Base-by-base conservation (phyloP, 2,888 invertebrate species). In the Drosophila quinaria region DNA sequence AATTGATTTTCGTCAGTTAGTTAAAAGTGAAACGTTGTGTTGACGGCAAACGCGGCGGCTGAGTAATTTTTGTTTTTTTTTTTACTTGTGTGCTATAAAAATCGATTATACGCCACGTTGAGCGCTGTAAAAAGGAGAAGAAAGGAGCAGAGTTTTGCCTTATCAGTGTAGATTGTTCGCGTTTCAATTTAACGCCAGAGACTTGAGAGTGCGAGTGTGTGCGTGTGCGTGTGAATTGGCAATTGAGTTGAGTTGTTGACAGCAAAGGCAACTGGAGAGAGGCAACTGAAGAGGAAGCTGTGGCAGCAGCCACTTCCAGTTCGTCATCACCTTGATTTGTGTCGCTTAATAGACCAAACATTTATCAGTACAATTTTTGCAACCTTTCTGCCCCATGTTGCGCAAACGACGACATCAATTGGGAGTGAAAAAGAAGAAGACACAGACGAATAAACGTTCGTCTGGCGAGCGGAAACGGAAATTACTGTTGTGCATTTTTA, bases 401-500 rank as follows among this genome's bases (percentile, higher is more conserved):
- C 75, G 76, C 74, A 81, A 89, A 67, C 75, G 73, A 33, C 67
- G 62, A 25, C 73, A 86, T 52, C 86, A 87, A 68, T 61, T 81
- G 71, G 67, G 80, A 59, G 64, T 81, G 37, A 81, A 66, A 13
- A 17, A 56, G 37, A 49, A 13, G 41, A 31, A 41, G 60, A 22
- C 6, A 5, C 44, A 52, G 33, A 25, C 39, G 11, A 10, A 56
- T 19, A 46, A 60, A 29, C 46, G 46, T 9, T 67, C 70, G 33
- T 59, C 82, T 54, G 70, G 74, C 70, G 83, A 81, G 22, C 83
- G 86, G 83, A 86, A 86, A 71, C 88, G 88, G 88, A 86, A 85
- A 82, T 89, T 88, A 80, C 86, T 86, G 86, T 78, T 82, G 44
- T 86, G 90, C 86, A 86, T 89, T 88, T 89, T 89, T 88, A 89